These are phyloP conservation scores for Falcunculus frontatus DNA, from an alignment of 2,113 vertebrate genomes.

Conservation along the genomic window DNA sequence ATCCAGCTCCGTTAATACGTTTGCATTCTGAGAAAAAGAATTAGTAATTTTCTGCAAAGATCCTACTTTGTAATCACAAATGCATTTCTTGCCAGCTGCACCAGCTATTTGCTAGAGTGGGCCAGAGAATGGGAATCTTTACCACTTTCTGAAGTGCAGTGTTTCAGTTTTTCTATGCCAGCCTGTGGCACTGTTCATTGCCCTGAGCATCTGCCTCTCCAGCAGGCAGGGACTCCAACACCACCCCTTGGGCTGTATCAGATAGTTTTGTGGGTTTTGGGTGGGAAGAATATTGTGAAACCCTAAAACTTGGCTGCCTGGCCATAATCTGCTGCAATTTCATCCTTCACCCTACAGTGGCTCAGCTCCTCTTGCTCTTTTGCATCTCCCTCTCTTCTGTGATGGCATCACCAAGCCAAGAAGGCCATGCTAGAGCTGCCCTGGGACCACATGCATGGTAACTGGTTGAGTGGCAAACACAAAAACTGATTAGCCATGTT, in stretches of 20 bases:
- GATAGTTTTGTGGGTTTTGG: rapidly evolving
- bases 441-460: not conserved
- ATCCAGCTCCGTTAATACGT: not conserved
- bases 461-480: not conserved
- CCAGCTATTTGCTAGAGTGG: not conserved
- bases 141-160: not conserved
- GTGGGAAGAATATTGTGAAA: not conserved
- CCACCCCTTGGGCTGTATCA: not conserved
- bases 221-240: not conserved
- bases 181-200: not conserved
- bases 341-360: not conserved
- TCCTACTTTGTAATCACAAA: not conserved
- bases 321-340: not conserved
- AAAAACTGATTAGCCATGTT: not conserved
- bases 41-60: not conserved
- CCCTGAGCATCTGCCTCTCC: not conserved
- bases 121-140: not conserved
- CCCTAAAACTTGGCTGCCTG: not conserved
- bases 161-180: not conserved
- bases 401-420: not conserved
- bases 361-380: not conserved
- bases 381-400: not conserved
- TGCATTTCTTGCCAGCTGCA: not conserved
- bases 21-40: not conserved
- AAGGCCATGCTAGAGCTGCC: not conserved